These are phyloP conservation scores for Copidosoma aretas DNA, from an alignment of 2,888 invertebrate species.

Conservation along the genomic window DNA sequence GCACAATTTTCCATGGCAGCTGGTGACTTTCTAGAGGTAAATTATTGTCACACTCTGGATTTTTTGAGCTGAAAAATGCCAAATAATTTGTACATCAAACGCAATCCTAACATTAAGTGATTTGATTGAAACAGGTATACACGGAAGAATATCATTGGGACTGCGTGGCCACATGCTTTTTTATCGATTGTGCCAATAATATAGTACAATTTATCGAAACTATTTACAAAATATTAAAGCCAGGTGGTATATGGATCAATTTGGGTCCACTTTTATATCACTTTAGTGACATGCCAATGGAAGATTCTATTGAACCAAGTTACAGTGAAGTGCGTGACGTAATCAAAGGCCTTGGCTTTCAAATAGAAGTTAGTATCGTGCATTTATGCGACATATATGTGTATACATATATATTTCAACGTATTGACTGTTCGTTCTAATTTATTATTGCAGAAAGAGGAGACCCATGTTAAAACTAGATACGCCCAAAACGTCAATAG, in stretches of 20 bases:
- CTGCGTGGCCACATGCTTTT: conserved; percentile 95
- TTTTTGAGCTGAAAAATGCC: too few species aligned
- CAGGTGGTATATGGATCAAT: conserved; percentile 89
- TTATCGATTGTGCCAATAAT: conserved; percentile 98
- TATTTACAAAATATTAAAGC: conserved; percentile 87
- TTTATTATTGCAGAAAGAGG: conserved; percentile 71
- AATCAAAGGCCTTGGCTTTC: conserved; percentile 83
- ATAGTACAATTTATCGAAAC: conserved; percentile 93
- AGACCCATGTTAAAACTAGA: conserved; percentile 79
- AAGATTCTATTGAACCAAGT: conserved; percentile 91
- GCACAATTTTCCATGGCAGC: conserved; percentile 92
- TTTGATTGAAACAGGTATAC: conserved; percentile 67
- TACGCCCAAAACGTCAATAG: conserved; percentile 93
- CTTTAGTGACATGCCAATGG: conserved; percentile 82
- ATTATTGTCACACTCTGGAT: too few species aligned
- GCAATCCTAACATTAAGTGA: neutral
- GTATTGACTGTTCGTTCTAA: neutral
- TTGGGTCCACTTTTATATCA: conserved; percentile 92
- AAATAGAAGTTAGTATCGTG: conserved; percentile 69
- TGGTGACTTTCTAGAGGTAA: conserved; percentile 93
- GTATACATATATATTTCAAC: neutral
- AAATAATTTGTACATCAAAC: too few species aligned
- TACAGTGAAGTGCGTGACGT: conserved; percentile 83
- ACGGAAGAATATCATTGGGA: conserved; percentile 79
- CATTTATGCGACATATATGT: conserved; percentile 11